Evolutionary conservation across 2,888 invertebrate species (phyloP).

Genomic region (Cotesia congregata): DNA sequence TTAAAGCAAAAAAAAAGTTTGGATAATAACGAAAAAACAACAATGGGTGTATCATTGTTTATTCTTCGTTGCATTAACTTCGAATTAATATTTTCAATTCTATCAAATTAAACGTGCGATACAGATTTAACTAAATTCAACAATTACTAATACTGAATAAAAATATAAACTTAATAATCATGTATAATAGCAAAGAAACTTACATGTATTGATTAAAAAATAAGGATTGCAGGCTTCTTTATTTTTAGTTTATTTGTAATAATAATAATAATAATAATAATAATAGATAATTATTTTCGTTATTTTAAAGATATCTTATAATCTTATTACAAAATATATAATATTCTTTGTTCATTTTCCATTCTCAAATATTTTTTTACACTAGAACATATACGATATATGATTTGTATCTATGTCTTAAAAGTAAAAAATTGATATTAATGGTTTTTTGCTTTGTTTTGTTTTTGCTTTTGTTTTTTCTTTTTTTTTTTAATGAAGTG

Average conservation of each 20-base stretch:
- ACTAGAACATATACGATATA: background rate
- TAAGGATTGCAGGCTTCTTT: slow-evolving; percentile 53
- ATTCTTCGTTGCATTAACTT: slow-evolving; percentile 52
- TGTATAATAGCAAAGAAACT: slow-evolving; percentile 46
- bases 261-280: slow-evolving; percentile 44
- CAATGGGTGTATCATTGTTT: slow-evolving; percentile 11
- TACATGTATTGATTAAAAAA: slow-evolving; percentile 20
- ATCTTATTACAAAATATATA: background rate
- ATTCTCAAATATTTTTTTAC: background rate
- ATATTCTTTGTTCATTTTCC: background rate
- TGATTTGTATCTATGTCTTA: background rate
- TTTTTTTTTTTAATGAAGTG: background rate
- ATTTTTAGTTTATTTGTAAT: slow-evolving; percentile 63
- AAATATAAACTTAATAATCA: slow-evolving; percentile 24
- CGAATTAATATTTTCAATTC: slow-evolving; percentile 45
- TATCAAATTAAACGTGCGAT: slow-evolving; percentile 50
- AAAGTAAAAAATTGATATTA: no score
- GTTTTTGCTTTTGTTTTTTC: background rate
- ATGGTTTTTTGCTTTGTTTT: no score
- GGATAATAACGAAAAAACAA: slow-evolving; percentile 48
- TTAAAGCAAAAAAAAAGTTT: slow-evolving; percentile 29
- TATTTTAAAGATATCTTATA: background rate
- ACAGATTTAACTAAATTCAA: slow-evolving; percentile 55
- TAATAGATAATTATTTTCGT: background rate
- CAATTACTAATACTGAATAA: slow-evolving; percentile 48